Evolutionary conservation across 2,797 vertebrate genomes (phyloP), one percentile per base, ranked within the genome.

Genomic region (Tachyglossus aculeatus): DNA sequence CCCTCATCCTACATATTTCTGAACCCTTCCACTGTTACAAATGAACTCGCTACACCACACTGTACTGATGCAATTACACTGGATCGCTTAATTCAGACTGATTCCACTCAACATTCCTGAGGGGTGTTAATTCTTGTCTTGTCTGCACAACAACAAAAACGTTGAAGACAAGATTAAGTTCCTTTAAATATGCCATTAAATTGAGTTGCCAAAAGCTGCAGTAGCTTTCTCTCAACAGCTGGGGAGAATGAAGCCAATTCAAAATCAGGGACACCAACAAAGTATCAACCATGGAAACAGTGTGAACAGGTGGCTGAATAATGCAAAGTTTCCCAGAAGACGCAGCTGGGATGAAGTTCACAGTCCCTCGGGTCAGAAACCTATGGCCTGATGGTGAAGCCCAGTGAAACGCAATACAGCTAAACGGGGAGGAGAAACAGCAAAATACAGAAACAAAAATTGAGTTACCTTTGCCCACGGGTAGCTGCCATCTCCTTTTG

Each of bases 381-480:
- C n/a, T n/a, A n/a, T n/a, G n/a, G n/a, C n/a, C n/a, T n/a, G n/a
- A n/a, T n/a, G n/a, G n/a, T n/a, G n/a, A n/a, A n/a, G n/a, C n/a
- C n/a, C n/a, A n/a, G n/a, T n/a, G n/a, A n/a, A n/a, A n/a, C n/a
- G n/a, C n/a, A n/a, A n/a, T n/a, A n/a, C n/a, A n/a, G n/a, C n/a
- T n/a, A n/a, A n/a, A n/a, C n/a, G n/a, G n/a, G n/a, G n/a, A n/a
- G n/a, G n/a, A n/a, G n/a, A n/a, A n/a, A n/a, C n/a, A 52, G 60
- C 55, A 38, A 50, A 54, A 59, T 8, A 48, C 4, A 25, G 16
- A 56, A 39, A 56, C 21, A 40, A 61, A 73, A 44, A 34, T 0
- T 50, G 21, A 38, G 11, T 6, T 91, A 94, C 89, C 86, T 94
- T 68, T 61, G 81, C 7, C 13, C 64, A 9, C 40, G 13, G 32